phyloP scores from a whole-genome alignment of 1,140 invertebrate species.

The Apis cerana region DNA sequence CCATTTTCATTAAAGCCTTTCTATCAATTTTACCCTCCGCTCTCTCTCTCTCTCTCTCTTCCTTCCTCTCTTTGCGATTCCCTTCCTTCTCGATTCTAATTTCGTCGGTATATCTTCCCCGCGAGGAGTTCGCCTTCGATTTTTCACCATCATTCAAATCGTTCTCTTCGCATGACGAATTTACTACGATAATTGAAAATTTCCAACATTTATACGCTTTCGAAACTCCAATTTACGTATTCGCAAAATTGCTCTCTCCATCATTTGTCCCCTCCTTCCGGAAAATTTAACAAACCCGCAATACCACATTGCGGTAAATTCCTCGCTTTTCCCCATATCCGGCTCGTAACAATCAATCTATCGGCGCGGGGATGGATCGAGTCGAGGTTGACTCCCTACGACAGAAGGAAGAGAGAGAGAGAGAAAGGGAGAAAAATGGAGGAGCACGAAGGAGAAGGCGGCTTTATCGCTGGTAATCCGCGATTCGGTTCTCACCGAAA shows the following conservation, averaged over 20 bases:
- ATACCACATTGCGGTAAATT: conserved; percentile 1
- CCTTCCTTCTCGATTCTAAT: neutral
- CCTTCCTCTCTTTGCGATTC: neutral
- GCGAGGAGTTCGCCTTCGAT: neutral
- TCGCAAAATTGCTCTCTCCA: neutral
- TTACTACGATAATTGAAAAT: no score
- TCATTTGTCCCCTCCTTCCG: neutral
- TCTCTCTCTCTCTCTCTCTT: no score
- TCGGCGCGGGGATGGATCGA: neutral
- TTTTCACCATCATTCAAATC: neutral
- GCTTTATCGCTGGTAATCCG: conserved; percentile 37
- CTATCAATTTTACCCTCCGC: neutral
- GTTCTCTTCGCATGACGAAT: neutral
- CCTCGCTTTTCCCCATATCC: conserved; percentile 1
- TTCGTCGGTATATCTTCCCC: neutral
- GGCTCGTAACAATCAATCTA: conserved; percentile 16
- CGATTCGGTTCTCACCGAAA: conserved; percentile 1
- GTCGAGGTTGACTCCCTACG: neutral
- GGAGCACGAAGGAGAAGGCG: neutral
- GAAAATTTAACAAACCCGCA: neutral
- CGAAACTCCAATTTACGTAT: neutral
- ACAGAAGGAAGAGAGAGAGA: neutral
- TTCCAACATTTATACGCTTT: no score
- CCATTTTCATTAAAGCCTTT: conserved; percentile 24
- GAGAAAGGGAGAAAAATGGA: neutral